Evolutionary conservation across 2,797 vertebrate genomes (phyloP).

Genomic region (Platalea minor): DNA sequence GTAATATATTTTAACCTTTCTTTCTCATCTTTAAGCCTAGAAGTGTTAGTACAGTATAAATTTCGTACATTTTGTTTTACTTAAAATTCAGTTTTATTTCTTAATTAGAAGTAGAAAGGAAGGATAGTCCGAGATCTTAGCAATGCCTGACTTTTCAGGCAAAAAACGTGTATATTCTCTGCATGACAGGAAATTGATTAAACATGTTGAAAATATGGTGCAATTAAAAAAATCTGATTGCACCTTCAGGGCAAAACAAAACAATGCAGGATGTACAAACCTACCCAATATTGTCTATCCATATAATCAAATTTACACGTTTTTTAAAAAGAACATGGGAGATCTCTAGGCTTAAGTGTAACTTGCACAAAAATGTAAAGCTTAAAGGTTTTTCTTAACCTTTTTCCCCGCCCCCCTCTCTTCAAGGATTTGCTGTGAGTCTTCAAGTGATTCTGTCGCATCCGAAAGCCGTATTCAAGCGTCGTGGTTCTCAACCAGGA

Average conservation of each 20-base stretch:
- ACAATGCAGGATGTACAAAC: not conserved
- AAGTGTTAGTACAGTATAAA: not conserved
- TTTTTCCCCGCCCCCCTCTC: not conserved
- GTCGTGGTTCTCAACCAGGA: conserved; percentile 93
- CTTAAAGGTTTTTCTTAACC: not conserved
- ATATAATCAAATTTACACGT: not conserved
- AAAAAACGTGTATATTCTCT: not conserved
- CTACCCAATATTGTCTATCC: not conserved
- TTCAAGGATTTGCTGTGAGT: conserved; percentile 93
- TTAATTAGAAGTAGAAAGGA: not conserved
- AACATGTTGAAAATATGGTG: not conserved
- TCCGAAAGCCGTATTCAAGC: conserved; percentile 92
- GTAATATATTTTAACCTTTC: not conserved
- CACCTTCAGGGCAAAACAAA: not conserved
- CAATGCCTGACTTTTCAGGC: not conserved
- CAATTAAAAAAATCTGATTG: not conserved
- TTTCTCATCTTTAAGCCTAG: not conserved
- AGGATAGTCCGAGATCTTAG: not conserved
- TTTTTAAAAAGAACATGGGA: not conserved
- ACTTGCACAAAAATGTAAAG: not conserved
- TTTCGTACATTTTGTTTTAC: not conserved
- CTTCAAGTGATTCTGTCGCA: conserved; percentile 93
- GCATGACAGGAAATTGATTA: not conserved
- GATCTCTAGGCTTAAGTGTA: not conserved
- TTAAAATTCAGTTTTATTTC: not conserved